Evolutionary conservation across 2,888 invertebrate species (phyloP).

Genomic region (Halictus ligatus): DNA sequence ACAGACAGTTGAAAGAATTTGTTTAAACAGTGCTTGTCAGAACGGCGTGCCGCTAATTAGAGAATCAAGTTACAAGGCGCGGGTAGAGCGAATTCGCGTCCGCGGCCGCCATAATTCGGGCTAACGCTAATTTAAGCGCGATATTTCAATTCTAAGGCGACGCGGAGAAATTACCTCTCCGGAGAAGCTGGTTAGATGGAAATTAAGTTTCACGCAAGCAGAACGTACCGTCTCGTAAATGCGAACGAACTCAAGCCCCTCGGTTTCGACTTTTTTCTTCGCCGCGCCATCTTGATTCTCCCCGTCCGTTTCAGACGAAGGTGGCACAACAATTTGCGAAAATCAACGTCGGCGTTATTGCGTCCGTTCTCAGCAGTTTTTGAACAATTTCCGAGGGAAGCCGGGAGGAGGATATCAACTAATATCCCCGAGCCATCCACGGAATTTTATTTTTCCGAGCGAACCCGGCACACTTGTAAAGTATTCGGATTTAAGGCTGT

Average conservation of each 20-base stretch:
- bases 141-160: slow-evolving; percentile 55
- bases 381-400: background rate
- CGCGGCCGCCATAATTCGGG: slow-evolving; percentile 33
- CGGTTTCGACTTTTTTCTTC: slow-evolving; percentile 1
- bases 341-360: slow-evolving; percentile 42
- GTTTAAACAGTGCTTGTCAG: background rate
- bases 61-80: slow-evolving; percentile 24
- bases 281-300: background rate
- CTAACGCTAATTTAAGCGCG: slow-evolving; percentile 57
- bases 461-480: background rate
- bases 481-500: slow-evolving; percentile 29
- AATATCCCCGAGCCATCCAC: background rate
- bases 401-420: slow-evolving; percentile 19
- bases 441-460: slow-evolving; percentile 25
- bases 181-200: slow-evolving; percentile 55
- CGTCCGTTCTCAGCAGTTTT: slow-evolving; percentile 13
- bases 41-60: slow-evolving; percentile 26
- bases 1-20: background rate
- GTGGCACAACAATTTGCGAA: slow-evolving; percentile 25
- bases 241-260: slow-evolving; percentile 42
- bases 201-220: slow-evolving; percentile 53
- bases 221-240: slow-evolving; percentile 35
- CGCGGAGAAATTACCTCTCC: slow-evolving; percentile 48
- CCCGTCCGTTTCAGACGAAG: background rate
- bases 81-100: background rate